phyloP scores from a whole-genome alignment of 2,888 invertebrate genomes.

The Acanthacorydalis orientalis region DNA sequence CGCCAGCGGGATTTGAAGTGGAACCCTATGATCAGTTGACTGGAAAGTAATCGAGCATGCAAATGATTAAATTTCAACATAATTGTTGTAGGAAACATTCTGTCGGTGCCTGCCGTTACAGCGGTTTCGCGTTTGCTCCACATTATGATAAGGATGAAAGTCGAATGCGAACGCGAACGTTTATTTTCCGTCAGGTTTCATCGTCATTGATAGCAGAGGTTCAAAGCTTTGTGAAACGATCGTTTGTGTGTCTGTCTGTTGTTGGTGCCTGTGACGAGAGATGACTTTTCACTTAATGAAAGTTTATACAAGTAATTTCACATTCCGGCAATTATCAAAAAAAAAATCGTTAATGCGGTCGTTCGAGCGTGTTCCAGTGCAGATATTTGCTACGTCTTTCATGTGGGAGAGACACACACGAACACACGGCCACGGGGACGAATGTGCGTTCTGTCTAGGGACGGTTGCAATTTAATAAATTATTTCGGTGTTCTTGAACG shows the following conservation, averaged over 20 bases:
- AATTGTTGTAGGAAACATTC: constrained; percentile 2
- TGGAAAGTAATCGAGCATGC: constrained; percentile 8
- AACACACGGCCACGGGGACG: too few relatives aligned
- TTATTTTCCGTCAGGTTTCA: too few relatives aligned
- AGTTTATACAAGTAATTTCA: constrained; percentile 6
- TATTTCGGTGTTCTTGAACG: too few relatives aligned
- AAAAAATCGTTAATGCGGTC: background rate
- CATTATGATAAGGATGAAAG: too few relatives aligned
- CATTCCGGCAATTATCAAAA: constrained; percentile 5
- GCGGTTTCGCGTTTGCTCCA: background rate
- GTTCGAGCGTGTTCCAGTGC: background rate
- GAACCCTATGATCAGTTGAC: constrained; percentile 5
- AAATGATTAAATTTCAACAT: constrained; percentile 8
- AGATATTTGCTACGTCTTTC: too few relatives aligned
- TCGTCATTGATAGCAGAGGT: too few relatives aligned
- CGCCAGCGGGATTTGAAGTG: background rate
- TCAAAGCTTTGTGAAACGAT: background rate
- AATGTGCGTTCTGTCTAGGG: too few relatives aligned
- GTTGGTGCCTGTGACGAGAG: background rate
- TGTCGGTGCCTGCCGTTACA: background rate
- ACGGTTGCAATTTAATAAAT: too few relatives aligned
- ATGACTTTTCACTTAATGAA: constrained; percentile 6
- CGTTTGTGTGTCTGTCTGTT: background rate
- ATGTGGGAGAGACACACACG: too few relatives aligned
- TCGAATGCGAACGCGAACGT: too few relatives aligned